A percentile compares a stretch with the other conserved stretches of the same genome.
Evolutionary conservation across 2,888 invertebrate genomes (phyloP).

Genomic region (Isoperla grammatica): DNA sequence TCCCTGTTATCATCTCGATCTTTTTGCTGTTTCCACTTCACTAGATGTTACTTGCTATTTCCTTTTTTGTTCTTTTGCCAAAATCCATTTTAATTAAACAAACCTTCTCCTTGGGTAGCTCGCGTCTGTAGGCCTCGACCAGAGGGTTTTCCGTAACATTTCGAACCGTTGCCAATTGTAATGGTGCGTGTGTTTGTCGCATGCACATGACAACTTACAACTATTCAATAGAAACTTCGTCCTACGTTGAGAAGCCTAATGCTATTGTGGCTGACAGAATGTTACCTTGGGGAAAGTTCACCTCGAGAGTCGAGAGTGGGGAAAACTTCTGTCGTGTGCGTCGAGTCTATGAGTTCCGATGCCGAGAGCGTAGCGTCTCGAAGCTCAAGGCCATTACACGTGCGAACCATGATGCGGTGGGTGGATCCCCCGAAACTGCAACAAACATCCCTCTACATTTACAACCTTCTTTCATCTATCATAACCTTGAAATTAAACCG

Average conservation of each 20-base stretch:
- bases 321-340: slow-evolving; percentile 46
- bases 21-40: slow-evolving; percentile 11
- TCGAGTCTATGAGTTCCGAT: slow-evolving; percentile 44
- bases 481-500: not conserved
- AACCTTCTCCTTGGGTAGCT: not conserved
- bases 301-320: slow-evolving; percentile 52
- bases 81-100: slow-evolving; percentile 18
- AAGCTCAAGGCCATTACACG: slow-evolving; percentile 71
- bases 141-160: too few relatives aligned
- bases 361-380: slow-evolving; percentile 50
- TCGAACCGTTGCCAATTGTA: too few relatives aligned
- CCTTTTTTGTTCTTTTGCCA: slow-evolving; percentile 13
- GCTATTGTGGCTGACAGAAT: too few relatives aligned
- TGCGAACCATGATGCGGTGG: slow-evolving; percentile 66
- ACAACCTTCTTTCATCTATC: not conserved
- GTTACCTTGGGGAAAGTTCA: slow-evolving; percentile 51
- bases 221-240: too few relatives aligned
- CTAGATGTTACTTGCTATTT: slow-evolving; percentile 8
- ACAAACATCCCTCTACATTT: too few relatives aligned
- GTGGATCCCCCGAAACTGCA: slow-evolving; percentile 38
- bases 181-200: too few relatives aligned
- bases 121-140: too few relatives aligned
- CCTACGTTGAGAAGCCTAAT: too few relatives aligned
- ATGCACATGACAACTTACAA: too few relatives aligned
- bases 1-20: slow-evolving; percentile 5